These are phyloP conservation scores for Phaonia tiefii DNA, from an alignment of 2,888 invertebrate species.

Conservation along the genomic window DNA sequence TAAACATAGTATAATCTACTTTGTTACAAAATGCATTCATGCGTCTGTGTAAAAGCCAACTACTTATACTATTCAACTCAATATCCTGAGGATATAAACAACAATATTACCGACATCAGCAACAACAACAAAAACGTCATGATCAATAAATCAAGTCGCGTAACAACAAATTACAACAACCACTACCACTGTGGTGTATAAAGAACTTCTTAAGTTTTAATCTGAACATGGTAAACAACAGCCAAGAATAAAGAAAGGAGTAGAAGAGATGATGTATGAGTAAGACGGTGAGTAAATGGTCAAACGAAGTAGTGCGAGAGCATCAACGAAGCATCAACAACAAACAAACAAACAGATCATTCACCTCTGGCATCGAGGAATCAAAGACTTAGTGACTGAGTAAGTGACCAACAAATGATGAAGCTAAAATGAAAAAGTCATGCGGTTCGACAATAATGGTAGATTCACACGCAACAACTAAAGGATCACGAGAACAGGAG, in stretches of 20 bases:
- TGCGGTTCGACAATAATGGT: neutral
- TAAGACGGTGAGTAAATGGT: constrained; percentile 32
- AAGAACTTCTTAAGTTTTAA: too few relatives aligned
- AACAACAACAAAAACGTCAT: neutral
- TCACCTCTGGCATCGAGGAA: constrained; percentile 50
- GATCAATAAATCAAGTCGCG: too few relatives aligned
- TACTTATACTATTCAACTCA: too few relatives aligned
- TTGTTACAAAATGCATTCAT: too few relatives aligned
- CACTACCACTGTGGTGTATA: neutral
- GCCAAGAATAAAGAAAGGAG: neutral
- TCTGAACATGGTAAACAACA: neutral
- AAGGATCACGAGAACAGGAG: constrained; percentile 16
- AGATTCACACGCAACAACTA: neutral
- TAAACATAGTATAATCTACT: too few relatives aligned
- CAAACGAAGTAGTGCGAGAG: too few relatives aligned
- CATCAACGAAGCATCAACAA: constrained; percentile 45
- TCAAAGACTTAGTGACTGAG: constrained; percentile 23
- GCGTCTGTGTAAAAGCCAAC: too few relatives aligned
- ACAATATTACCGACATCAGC: constrained; percentile 4
- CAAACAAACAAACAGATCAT: constrained; percentile 48
- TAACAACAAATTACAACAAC: neutral
- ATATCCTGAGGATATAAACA: neutral
- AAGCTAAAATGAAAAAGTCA: constrained; percentile 29
- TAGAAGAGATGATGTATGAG: constrained; percentile 21
- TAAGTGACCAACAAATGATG: constrained; percentile 42